Evolutionary conservation across 2,888 invertebrate genomes (phyloP).

Genomic region (Scaeva pyrastri): DNA sequence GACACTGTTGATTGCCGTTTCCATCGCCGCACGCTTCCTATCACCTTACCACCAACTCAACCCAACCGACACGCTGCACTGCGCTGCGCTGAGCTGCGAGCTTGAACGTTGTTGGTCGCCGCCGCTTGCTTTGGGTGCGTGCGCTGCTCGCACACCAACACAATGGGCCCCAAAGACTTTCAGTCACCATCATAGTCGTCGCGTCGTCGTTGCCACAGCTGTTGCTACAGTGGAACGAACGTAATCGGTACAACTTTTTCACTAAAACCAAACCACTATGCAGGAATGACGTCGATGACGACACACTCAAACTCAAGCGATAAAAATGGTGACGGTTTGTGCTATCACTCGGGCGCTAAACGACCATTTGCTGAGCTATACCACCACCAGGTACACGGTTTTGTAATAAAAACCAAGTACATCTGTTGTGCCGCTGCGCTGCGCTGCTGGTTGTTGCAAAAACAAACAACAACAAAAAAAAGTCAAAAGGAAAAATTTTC

Average conservation of each 20-base stretch:
- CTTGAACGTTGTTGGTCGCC: not conserved
- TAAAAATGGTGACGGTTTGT: slow-evolving; percentile 41
- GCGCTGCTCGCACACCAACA: slow-evolving; percentile 15
- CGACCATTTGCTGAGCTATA: slow-evolving; percentile 10
- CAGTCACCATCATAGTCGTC: slow-evolving; percentile 45
- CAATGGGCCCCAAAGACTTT: slow-evolving; percentile 28
- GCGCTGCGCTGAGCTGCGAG: too few species aligned
- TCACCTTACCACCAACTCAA: not conserved
- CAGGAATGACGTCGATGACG: slow-evolving; percentile 6
- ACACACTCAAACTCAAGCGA: not conserved
- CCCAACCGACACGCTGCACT: too few species aligned
- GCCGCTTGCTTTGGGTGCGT: slow-evolving; percentile 57
- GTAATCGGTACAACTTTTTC: slow-evolving; percentile 34
- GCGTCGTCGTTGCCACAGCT: slow-evolving; percentile 20
- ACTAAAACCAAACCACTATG: not conserved
- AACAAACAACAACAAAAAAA: slow-evolving; percentile 24
- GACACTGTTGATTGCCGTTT: slow-evolving; percentile 50
- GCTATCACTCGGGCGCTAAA: slow-evolving; percentile 52
- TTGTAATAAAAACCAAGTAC: slow-evolving; percentile 40
- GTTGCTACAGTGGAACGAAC: slow-evolving; percentile 19
- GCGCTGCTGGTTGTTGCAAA: too few species aligned
- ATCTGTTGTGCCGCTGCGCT: slow-evolving; percentile 32
- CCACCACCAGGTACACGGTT: slow-evolving; percentile 1
- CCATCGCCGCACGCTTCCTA: not conserved
- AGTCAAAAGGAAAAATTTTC: slow-evolving; percentile 67